Conservation (phyloP, 2,797 vertebrate species). For the Acanthiza pusilla region DNA sequence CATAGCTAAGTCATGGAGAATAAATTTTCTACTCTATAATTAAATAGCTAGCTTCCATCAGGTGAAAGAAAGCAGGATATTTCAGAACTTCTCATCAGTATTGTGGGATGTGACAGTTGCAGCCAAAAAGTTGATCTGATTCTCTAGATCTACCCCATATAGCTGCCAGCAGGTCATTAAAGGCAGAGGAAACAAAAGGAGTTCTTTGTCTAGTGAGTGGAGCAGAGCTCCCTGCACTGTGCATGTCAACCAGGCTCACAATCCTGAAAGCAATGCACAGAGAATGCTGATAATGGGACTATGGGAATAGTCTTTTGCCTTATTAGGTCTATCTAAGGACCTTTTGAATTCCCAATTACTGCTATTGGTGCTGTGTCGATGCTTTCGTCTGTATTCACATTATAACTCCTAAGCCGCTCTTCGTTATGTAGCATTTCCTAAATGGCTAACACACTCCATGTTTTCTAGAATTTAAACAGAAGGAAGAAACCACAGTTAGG, state of each 20-base stretch:
- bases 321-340: neutral
- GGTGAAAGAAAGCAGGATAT: neutral
- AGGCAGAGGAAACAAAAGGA: neutral
- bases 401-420: neutral
- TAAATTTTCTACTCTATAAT: neutral
- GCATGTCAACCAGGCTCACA: neutral
- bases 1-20: neutral
- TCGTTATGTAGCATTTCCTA: neutral
- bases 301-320: neutral
- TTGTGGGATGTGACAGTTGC: neutral
- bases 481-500: constrained; percentile 87
- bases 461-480: constrained; percentile 89
- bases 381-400: neutral
- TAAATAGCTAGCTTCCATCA: neutral
- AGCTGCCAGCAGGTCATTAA: neutral
- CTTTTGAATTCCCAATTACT: neutral
- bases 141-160: fast-evolving
- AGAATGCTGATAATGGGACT: neutral
- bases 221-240: neutral
- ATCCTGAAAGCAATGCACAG: neutral
- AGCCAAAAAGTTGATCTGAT: neutral
- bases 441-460: neutral
- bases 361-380: neutral
- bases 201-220: neutral
- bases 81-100: neutral